These are phyloP conservation scores for Drosophila ustulata DNA, from an alignment of 2,888 invertebrate species.

Conservation along the genomic window DNA sequence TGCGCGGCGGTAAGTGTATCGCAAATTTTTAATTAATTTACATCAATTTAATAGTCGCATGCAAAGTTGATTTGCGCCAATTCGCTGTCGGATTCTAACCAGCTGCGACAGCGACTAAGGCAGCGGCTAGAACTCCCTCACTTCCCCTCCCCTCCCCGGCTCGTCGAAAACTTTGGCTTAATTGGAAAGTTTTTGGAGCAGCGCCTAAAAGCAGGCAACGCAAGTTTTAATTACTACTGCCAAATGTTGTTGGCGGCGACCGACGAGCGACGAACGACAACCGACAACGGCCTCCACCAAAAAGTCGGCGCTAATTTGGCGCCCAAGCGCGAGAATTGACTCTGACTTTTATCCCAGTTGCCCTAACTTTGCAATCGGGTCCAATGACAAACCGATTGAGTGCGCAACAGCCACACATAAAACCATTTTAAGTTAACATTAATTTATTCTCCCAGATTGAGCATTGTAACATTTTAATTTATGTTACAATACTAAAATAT, in stretches of 20 bases:
- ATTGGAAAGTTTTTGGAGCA: slow-evolving; percentile 71
- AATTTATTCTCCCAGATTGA: too few species aligned
- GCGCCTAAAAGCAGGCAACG: slow-evolving; percentile 70
- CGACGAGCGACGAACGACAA: not conserved
- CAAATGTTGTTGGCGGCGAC: slow-evolving; percentile 59
- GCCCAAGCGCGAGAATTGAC: slow-evolving; percentile 70
- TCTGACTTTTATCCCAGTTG: slow-evolving; percentile 36
- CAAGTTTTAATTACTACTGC: slow-evolving; percentile 76
- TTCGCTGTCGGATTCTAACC: slow-evolving; percentile 22
- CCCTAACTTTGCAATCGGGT: slow-evolving; percentile 18
- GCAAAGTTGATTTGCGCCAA: slow-evolving; percentile 69
- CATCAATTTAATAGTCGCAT: slow-evolving; percentile 54
- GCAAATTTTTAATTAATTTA: slow-evolving; percentile 60
- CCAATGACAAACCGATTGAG: slow-evolving; percentile 13
- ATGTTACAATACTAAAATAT: too few species aligned
- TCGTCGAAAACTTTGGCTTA: slow-evolving; percentile 58
- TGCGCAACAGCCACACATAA: not conserved
- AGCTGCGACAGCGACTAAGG: slow-evolving; percentile 5
- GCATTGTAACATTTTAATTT: too few species aligned
- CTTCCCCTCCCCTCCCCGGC: too few species aligned
- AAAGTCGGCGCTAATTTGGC: slow-evolving; percentile 69
- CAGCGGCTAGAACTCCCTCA: not conserved
- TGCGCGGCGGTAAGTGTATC: slow-evolving; percentile 92
- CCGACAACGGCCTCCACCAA: slow-evolving; percentile 3
- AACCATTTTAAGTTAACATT: not conserved